Percentiles rank a stretch among this genome's conserved stretches.
Evolutionary conservation across 2,888 invertebrate species (phyloP).

Genomic region (Folsomia candida): DNA sequence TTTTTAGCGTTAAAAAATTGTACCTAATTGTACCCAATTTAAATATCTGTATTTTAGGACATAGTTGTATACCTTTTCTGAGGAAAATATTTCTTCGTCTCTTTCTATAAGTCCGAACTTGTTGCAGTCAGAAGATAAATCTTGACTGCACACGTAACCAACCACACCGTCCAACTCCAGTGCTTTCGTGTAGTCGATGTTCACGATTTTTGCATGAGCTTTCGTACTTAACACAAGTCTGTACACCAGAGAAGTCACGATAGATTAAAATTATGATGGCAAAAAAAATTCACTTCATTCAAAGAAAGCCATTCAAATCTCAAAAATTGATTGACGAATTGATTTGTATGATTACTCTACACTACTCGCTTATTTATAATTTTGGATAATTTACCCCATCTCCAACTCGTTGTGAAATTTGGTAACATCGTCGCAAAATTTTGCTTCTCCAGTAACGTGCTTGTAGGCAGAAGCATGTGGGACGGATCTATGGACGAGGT

Average conservation of each 20-base stretch:
- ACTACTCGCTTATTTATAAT: no score
- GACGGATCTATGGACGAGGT: slow-evolving; percentile 77
- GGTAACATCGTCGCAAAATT: slow-evolving; percentile 88
- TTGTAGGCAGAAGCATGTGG: slow-evolving; percentile 79
- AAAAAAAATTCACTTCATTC: no score
- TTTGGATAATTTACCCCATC: no score
- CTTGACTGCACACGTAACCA: slow-evolving; percentile 75
- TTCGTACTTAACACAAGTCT: slow-evolving; percentile 75
- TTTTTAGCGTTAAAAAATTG: neutral
- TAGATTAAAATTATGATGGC: no score
- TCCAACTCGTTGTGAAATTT: slow-evolving; percentile 72
- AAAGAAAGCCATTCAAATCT: no score
- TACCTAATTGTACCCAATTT: neutral
- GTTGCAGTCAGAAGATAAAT: slow-evolving; percentile 35
- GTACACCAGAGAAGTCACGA: no score
- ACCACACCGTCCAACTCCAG: slow-evolving; percentile 73
- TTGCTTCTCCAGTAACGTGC: slow-evolving; percentile 66
- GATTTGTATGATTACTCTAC: no score
- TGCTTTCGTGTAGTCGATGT: slow-evolving; percentile 72
- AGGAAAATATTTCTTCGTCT: slow-evolving; percentile 48
- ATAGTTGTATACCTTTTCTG: slow-evolving; percentile 30
- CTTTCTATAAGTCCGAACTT: slow-evolving; percentile 39
- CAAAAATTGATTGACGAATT: no score
- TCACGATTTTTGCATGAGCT: slow-evolving; percentile 76
- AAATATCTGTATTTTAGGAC: neutral